Evolutionary conservation across 1,140 invertebrate species (phyloP).

Genomic region (Caerostris extrusa): DNA sequence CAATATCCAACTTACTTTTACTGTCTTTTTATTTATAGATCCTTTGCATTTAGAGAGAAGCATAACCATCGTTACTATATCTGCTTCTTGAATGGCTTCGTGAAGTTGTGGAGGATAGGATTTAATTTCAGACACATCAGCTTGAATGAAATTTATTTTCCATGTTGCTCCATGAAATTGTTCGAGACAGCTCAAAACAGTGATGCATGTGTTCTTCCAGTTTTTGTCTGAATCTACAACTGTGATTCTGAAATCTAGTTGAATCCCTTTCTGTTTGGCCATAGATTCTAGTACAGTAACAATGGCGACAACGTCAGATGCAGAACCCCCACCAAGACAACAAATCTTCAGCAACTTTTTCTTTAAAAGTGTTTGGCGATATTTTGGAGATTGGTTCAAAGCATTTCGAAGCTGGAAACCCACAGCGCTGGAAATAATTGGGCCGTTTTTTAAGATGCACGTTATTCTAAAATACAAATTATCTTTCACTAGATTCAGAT

Average conservation of each 20-base stretch:
- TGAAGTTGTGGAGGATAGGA: neutral
- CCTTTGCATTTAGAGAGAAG: neutral
- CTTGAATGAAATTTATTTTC: neutral
- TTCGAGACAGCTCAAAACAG: neutral
- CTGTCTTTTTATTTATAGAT: neutral
- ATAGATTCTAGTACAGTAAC: constrained; percentile 16
- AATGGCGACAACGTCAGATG: neutral
- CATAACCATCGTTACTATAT: neutral
- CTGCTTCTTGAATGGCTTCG: neutral
- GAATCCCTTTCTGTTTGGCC: neutral
- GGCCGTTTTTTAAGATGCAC: neutral
- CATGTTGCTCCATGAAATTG: neutral
- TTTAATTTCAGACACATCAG: neutral
- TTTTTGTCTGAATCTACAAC: neutral
- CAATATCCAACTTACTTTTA: neutral
- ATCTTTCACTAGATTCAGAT: neutral
- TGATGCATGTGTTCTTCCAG: constrained; percentile 19
- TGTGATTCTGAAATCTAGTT: neutral
- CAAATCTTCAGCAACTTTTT: neutral
- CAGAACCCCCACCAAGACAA: neutral
- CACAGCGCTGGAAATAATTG: constrained; percentile 18
- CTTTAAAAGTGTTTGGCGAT: neutral
- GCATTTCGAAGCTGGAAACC: constrained; percentile 5
- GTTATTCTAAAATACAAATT: neutral
- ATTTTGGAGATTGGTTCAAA: neutral